Percentiles rank a stretch among this genome's conserved stretches.
Evolutionary conservation across 1,140 invertebrate genomes (phyloP).

Genomic region (Triops cancriformis): DNA sequence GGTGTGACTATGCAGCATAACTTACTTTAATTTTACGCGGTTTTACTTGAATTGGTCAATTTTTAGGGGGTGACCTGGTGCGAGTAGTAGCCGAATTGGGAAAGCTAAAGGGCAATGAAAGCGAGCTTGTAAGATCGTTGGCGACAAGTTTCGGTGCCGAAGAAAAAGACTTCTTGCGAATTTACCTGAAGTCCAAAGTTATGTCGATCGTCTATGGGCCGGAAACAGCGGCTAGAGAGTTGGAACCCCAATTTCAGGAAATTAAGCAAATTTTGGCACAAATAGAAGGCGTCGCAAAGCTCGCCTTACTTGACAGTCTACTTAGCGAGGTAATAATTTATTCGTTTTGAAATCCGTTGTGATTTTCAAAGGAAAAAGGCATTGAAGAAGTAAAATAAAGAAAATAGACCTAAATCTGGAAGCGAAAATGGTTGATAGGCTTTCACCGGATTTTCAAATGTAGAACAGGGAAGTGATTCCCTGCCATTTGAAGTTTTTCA

Average conservation of each 20-base stretch:
- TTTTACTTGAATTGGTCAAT: not conserved
- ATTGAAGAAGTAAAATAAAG: too few species aligned
- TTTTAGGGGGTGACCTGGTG: not conserved
- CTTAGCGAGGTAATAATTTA: not conserved
- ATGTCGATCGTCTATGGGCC: not conserved
- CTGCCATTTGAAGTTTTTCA: too few species aligned
- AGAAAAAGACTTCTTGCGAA: not conserved
- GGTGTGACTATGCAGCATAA: not conserved
- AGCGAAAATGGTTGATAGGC: too few species aligned
- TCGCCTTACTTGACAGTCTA: not conserved
- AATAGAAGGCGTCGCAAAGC: not conserved
- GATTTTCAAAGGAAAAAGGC: too few species aligned
- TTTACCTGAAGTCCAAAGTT: not conserved
- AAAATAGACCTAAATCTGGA: too few species aligned
- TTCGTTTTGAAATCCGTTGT: not conserved
- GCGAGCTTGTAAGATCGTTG: not conserved
- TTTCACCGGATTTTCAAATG: too few species aligned
- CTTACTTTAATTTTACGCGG: not conserved
- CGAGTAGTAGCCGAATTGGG: not conserved
- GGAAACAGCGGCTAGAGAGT: not conserved
- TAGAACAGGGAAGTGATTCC: too few species aligned
- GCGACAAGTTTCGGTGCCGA: not conserved
- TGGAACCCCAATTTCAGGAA: not conserved
- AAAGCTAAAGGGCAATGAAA: not conserved
- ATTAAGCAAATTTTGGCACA: not conserved